Base-by-base conservation (phyloP, 2,888 invertebrate genomes). In the Eupithecia inturbata region DNA sequence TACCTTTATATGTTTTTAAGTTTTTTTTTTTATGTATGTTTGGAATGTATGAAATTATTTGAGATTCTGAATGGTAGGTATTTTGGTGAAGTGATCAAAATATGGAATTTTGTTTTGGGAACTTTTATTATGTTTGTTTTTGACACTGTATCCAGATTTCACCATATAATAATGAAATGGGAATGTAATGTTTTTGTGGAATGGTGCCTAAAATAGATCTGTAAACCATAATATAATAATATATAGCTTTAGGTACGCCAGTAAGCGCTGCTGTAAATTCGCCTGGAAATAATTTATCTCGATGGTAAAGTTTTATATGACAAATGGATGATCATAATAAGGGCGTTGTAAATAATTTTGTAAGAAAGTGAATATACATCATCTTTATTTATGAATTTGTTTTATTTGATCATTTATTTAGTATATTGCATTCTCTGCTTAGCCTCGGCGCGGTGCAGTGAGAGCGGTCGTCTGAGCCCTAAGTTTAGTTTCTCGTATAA, bases 321-420 rank as follows among this genome's bases (percentile, higher is more conserved):
- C 89, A 90, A 22, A 89, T 88, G 85, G 87, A 89, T 92, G 91
- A 92, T 91, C 92, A 93, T 92, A 92, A 91, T 93, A 91, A 88
- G 87, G 86, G 88, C 89, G 90, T 88, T 93, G 94, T 94, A 94
- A 93, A 94, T 94, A 93, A 91, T 94, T 94, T 92, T 94, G 87
- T 91, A 91, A 89, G 89, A 89, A 91, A 91, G 90, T 89, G 87
- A 88, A 91, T 92, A 93, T 92, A 92, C 89, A 93, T 89, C 93
- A 91, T 92, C 90, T 91, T 91, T 93, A 93, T 92, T 91, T 92
- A 90, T 80, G 71, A 79, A 67, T 57, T 83, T 85, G 86, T 85
- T 87, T 91, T 89, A 81, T 84, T 84, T 68, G 16, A 31, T 26
- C 22, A 4, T 10, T 53, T 53, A 22, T 22, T 19, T 41, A 41